Base-by-base conservation (phyloP, 2,113 vertebrate genomes). In the Thalassoma bifasciatum region DNA sequence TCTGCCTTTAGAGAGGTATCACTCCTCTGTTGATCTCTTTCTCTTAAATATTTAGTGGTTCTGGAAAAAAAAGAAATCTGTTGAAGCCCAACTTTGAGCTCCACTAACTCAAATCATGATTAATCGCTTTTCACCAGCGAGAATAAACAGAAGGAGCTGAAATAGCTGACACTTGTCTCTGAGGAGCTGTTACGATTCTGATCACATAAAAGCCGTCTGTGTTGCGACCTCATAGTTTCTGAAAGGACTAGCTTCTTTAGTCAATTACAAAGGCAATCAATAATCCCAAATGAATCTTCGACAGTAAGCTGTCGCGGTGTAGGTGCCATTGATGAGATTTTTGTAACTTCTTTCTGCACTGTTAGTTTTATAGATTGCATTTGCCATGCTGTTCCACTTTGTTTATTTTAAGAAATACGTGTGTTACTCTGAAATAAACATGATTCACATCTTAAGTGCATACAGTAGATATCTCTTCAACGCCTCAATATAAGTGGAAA, bases 211-310 rank as follows among this genome's bases (percentile, higher is more conserved):
- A 40, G 42, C 71, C 66, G 37, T 71, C 50, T 62, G 49, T 61
- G 57, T 37, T 62, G 46, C 44, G 8, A 68, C 59, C 50, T 61
- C 42, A 60, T 73, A 52, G 60, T 72, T 74, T 66, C 19, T 70
- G 72, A 67, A 67, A 75, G 73, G 59, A 63, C 71, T 79, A 61
- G 62, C 42, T 60, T 84, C 67, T 84, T 67, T 47, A 79, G 78
- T 80, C 86, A 86, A 88, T 93, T 89, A 88, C 73, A 84, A 82
- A 90, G 81, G 37, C 83, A 85, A 92, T 93, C 92, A 91, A 92
- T 92, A 90, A 90, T 71, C 75, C 44, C 77, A 84, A 88, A 81
- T 83, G 76, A 86, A 86, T 85, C 66, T 78, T 73, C 77, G 75
- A 88, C 53, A 57, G 81, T 72, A 75, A 86, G 42, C 50, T 85